phyloP scores from a whole-genome alignment of 2,797 vertebrate genomes.

The Nannoperca obscura region DNA sequence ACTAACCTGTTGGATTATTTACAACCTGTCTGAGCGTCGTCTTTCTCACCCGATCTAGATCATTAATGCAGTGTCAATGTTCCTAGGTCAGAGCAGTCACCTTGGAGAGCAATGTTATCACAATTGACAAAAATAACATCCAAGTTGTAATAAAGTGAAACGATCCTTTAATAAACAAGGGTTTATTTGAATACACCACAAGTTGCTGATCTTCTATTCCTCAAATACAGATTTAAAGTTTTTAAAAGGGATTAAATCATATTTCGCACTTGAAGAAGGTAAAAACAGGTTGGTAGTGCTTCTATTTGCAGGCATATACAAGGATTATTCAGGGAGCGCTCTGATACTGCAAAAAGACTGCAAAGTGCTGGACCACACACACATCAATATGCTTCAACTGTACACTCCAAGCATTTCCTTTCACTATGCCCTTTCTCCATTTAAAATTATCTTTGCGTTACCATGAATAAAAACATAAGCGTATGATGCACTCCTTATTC shows the following conservation, averaged over 20 bases:
- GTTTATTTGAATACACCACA: background rate
- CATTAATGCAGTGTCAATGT: background rate
- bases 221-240: background rate
- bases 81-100: background rate
- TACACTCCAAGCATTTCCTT: background rate
- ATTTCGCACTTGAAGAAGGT: slow-evolving; percentile 5
- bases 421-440: slow-evolving; percentile 14
- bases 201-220: background rate
- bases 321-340: slow-evolving; percentile 12
- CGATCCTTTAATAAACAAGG: background rate
- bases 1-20: background rate
- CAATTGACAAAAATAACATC: background rate
- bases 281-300: background rate
- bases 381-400: slow-evolving; percentile 24
- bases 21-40: background rate
- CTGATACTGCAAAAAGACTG: slow-evolving; percentile 23
- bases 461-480: slow-evolving; percentile 46
- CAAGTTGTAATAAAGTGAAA: background rate
- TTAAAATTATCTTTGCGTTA: slow-evolving; percentile 34
- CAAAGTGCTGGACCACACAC: slow-evolving; percentile 35
- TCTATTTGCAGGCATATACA: slow-evolving; percentile 2
- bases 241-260: slow-evolving; percentile 24
- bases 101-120: background rate
- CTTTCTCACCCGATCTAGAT: background rate
- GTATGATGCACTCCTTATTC: slow-evolving; percentile 31